Conservation (phyloP, 1,140 invertebrate genomes). For the Drosophila sulfurigaster region DNA sequence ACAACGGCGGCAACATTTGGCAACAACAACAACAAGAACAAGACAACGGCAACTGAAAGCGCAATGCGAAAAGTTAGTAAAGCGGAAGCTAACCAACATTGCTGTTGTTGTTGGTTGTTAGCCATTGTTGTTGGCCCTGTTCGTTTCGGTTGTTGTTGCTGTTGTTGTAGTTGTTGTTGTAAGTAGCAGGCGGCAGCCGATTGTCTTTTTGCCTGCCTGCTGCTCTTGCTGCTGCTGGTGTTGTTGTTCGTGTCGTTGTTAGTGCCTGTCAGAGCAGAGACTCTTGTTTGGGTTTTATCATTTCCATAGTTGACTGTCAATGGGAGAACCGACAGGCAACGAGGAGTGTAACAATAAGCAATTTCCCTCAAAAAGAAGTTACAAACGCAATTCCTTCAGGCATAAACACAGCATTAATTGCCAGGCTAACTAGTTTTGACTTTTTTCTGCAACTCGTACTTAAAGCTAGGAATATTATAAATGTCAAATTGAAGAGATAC, state of each 20-base stretch:
- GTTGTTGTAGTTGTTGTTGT: conserved; percentile 47
- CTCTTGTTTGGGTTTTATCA: conserved; percentile 56
- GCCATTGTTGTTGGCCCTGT: conserved; percentile 26
- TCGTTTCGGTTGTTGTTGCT: conserved; percentile 21
- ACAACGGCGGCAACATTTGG: conserved; percentile 14
- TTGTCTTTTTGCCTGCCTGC: conserved; percentile 61
- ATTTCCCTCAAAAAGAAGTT: conserved; percentile 5
- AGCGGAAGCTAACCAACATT: conserved; percentile 66
- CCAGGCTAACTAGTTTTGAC: neutral
- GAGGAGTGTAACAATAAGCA: conserved; percentile 21
- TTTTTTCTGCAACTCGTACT: neutral
- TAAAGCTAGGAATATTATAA: no score
- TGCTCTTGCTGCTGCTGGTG: conserved; percentile 5
- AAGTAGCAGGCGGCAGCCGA: conserved; percentile 50
- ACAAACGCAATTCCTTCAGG: conserved; percentile 4
- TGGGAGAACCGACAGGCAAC: conserved; percentile 7
- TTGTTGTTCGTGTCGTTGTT: conserved; percentile 14
- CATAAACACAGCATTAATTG: conserved; percentile 11
- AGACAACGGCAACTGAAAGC: conserved; percentile 52
- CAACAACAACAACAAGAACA: conserved; percentile 42
- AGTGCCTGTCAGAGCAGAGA: conserved; percentile 35
- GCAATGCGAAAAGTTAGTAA: conserved; percentile 76
- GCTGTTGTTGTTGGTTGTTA: conserved; percentile 25
- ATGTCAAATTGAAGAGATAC: neutral
- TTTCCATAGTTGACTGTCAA: conserved; percentile 54